Evolutionary conservation across 1,140 invertebrate genomes (phyloP).

Genomic region (Drosophila seguyi): DNA sequence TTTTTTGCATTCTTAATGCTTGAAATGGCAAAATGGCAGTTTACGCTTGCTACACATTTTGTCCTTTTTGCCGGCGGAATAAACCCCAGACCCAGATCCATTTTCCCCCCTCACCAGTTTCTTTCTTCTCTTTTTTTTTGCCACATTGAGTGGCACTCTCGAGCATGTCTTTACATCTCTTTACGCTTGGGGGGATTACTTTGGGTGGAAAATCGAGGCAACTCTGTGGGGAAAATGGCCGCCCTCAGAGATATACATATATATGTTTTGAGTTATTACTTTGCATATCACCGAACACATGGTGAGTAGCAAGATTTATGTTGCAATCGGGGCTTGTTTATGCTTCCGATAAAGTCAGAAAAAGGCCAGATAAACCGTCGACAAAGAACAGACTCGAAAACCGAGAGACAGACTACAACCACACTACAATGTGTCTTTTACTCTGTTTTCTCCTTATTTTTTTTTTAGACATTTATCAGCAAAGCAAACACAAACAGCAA

Average conservation of each 20-base stretch:
- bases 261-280: conserved; percentile 24
- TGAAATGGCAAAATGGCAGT: conserved; percentile 78
- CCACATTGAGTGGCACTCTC: conserved; percentile 75
- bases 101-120: conserved; percentile 1
- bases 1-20: conserved; percentile 50
- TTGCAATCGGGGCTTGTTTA: conserved; percentile 30
- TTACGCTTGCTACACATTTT: conserved; percentile 80
- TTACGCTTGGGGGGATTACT: conserved; percentile 63
- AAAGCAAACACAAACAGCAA: conserved; percentile 36
- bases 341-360: conserved; percentile 28
- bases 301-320: conserved; percentile 19
- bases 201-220: conserved; percentile 3
- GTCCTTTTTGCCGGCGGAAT: conserved; percentile 45
- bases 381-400: conserved; percentile 20
- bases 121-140: conserved; percentile 34
- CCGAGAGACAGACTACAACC: background rate
- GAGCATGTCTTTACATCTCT: conserved; percentile 81
- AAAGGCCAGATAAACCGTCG: conserved; percentile 20
- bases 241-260: conserved; percentile 15
- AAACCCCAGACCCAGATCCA: conserved; percentile 13
- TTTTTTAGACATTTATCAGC: conserved; percentile 76
- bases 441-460: conserved; percentile 60
- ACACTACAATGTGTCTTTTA: conserved; percentile 56
- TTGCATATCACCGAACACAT: conserved; percentile 31
- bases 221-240: conserved; percentile 52